Evolutionary conservation across 2,797 vertebrate species (phyloP), one percentile per base, ranked within the genome.

Genomic region (Clarias pachynema): DNA sequence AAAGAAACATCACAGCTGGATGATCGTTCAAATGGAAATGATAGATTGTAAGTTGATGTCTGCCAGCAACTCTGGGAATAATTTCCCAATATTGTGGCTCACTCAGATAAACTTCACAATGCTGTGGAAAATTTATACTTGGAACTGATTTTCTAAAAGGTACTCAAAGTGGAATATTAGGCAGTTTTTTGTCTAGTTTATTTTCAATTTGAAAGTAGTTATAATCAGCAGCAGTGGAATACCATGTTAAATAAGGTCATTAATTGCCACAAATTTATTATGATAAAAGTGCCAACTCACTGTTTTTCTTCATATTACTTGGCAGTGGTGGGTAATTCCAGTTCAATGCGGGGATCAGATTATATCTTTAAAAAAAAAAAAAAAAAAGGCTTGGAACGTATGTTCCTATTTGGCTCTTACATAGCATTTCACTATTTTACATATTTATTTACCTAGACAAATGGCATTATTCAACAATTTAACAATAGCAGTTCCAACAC

Each of bases 31-130:
- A 85, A 82, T 69, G 29, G 69, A 72, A 84, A 85, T 72, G 29
- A 66, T 70, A 66, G 85, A 75, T 59, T 70, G 56, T 65, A 14
- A 69, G 49, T 49, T 68, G 31, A 12, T 79, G 70, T 79, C 80
- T 69, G 72, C 80, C 88, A 84, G 59, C 78, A 60, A 49, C 63
- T 77, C 84, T 87, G 86, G 85, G 79, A 89, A 85, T 89, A 5
- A 86, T 89, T 91, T 89, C 57, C 31, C 31, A 79, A 53, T 24
- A 57, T 63, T 62, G 37, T 86, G 84, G 84, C 69, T 86, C 68
- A 79, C 77, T 75, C 66, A 78, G 77, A 85, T 79, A 44, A 56
- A 82, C 59, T 59, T 70, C 44, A 37, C 34, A 29, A 84, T 62
- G 56, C 75, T 85, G 26, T 78, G 62, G 44, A 84, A 84, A 77